Conservation (phyloP, 2,888 invertebrate genomes). For the Cyrtodaria siliqua region DNA sequence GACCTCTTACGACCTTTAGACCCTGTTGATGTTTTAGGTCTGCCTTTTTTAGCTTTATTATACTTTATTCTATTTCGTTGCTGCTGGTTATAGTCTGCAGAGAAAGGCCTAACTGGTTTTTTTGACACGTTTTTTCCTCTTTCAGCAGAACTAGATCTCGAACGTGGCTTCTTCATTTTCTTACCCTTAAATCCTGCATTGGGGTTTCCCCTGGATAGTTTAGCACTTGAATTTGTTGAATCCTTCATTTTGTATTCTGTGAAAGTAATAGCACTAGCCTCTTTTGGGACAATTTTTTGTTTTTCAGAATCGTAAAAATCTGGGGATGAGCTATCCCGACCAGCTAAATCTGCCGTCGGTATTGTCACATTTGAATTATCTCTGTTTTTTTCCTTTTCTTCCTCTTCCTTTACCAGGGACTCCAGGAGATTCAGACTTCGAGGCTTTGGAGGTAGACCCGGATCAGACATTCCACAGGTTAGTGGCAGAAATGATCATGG, state of each 20-base stretch:
- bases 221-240: slow-evolving; percentile 17
- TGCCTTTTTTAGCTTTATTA: slow-evolving; percentile 21
- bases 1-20: slow-evolving; percentile 20
- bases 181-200: slow-evolving; percentile 58
- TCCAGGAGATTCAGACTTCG: slow-evolving; percentile 65
- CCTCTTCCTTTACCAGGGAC: slow-evolving; percentile 66
- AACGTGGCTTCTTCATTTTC: slow-evolving; percentile 44
- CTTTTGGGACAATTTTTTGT: slow-evolving; percentile 26
- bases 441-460: slow-evolving; percentile 58
- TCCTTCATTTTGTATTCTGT: slow-evolving; percentile 58
- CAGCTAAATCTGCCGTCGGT: slow-evolving; percentile 16
- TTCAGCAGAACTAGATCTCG: slow-evolving; percentile 49
- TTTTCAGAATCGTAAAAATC: slow-evolving; percentile 45
- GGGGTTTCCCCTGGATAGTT: slow-evolving; percentile 32
- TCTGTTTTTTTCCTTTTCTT: slow-evolving; percentile 27
- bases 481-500: slow-evolving; percentile 15
- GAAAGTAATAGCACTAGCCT: slow-evolving; percentile 40
- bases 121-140: slow-evolving; percentile 19
- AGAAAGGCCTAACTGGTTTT: slow-evolving; percentile 46
- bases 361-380: slow-evolving; percentile 17
- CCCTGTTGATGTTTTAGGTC: slow-evolving; percentile 46
- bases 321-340: slow-evolving; percentile 24
- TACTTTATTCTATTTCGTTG: slow-evolving; percentile 38
- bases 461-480: slow-evolving; percentile 51
- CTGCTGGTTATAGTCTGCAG: slow-evolving; percentile 55